These are phyloP conservation scores for Monomorium pharaonis DNA, from an alignment of 1,140 invertebrate species.

Conservation along the genomic window DNA sequence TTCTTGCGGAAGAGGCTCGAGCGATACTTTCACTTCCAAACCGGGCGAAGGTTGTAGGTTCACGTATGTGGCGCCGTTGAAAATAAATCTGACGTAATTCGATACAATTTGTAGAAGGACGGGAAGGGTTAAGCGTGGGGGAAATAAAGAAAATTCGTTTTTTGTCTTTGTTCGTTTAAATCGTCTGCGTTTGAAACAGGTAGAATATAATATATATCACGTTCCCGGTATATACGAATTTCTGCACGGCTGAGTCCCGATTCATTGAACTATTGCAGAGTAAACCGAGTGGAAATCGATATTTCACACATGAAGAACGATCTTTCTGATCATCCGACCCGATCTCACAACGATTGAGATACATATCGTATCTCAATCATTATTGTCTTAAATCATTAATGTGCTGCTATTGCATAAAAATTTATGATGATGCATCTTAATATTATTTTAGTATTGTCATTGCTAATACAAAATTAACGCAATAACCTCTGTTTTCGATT, in stretches of 20 bases:
- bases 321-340: no score
- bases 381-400: neutral
- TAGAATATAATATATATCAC: neutral
- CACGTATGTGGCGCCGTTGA: conserved; percentile 57
- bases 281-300: conserved; percentile 30
- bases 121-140: conserved; percentile 18
- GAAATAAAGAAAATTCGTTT: neutral
- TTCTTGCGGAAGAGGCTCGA: conserved; percentile 65
- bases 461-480: neutral
- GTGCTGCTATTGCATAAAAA: neutral
- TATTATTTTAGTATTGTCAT: conserved; percentile 7
- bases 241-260: neutral
- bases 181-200: neutral
- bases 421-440: neutral
- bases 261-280: conserved; percentile 9
- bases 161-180: no score
- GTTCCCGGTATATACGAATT: conserved; percentile 29
- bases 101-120: conserved; percentile 21
- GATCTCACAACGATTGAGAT: no score
- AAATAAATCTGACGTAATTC: conserved; percentile 75
- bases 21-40: conserved; percentile 67
- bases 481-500: conserved; percentile 17
- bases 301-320: conserved; percentile 21
- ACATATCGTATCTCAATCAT: neutral
- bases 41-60: conserved; percentile 63